Percentiles rank a stretch among this genome's conserved stretches.
phyloP scores from a whole-genome alignment of 2,888 invertebrate species.

The Zygogramma bicolorata region DNA sequence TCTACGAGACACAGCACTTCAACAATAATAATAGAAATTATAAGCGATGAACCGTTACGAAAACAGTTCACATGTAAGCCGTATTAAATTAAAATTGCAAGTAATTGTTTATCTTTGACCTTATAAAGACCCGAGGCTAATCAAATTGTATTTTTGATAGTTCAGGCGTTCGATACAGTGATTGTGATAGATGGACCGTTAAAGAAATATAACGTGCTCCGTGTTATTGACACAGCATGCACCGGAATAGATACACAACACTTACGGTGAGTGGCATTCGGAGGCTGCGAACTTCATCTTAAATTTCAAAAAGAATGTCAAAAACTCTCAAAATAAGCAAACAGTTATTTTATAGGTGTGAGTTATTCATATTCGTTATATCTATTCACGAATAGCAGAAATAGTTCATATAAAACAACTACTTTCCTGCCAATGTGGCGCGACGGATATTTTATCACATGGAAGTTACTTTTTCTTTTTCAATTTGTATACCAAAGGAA shows the following conservation, averaged over 20 bases:
- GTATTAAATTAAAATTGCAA: conserved; percentile 8
- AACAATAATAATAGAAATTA: neutral
- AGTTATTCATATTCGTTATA: too few species aligned
- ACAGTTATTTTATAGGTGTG: too few species aligned
- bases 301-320: too few species aligned
- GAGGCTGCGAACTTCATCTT: neutral
- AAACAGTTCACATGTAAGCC: conserved; percentile 11
- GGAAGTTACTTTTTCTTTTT: too few species aligned
- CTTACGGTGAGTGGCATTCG: neutral
- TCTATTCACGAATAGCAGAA: too few species aligned
- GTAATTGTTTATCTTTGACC: conserved; percentile 23
- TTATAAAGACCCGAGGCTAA: conserved; percentile 8
- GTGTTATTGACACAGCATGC: neutral
- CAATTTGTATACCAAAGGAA: too few species aligned
- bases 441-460: too few species aligned
- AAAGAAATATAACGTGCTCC: neutral
- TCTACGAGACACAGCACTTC: neutral
- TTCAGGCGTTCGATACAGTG: neutral
- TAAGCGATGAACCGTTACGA: neutral
- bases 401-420: too few species aligned
- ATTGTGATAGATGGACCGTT: neutral
- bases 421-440: too few species aligned
- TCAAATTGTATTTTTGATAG: conserved; percentile 15
- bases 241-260: neutral
- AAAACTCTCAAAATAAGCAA: too few species aligned